phyloP scores from a whole-genome alignment of 2,113 vertebrate species.

The Silurus asotus region DNA sequence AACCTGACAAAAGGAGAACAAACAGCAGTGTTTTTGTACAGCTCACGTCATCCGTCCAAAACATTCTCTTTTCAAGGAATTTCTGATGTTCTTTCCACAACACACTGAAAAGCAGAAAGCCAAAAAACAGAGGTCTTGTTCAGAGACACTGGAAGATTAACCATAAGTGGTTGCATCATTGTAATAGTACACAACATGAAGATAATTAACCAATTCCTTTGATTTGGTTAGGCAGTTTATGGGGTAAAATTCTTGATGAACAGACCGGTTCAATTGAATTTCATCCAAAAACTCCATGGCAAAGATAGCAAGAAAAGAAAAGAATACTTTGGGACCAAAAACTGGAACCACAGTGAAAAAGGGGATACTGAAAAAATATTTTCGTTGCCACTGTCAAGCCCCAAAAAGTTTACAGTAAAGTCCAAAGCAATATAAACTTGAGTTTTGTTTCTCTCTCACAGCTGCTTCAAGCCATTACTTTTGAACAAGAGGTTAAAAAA shows the following conservation, averaged over 20 bases:
- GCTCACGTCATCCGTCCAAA: not conserved
- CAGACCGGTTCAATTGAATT: not conserved
- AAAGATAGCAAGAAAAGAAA: not conserved
- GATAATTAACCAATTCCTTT: not conserved
- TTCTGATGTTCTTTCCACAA: not conserved
- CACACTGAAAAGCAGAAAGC: not conserved
- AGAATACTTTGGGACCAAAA: not conserved
- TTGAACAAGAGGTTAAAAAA: not conserved
- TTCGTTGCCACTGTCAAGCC: not conserved
- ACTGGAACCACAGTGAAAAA: not conserved
- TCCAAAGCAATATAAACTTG: not conserved
- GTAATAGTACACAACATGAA: not conserved
- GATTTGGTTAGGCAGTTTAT: not conserved
- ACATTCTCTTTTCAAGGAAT: not conserved
- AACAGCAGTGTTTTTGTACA: not conserved
- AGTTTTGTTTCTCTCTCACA: not conserved
- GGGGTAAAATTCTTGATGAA: not conserved
- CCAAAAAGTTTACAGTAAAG: not conserved
- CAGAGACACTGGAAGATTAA: not conserved
- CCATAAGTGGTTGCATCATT: not conserved
- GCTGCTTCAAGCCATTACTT: not conserved
- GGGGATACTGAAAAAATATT: not conserved
- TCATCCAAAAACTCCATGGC: not conserved
- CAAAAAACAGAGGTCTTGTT: not conserved
- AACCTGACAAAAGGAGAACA: constrained; percentile 71